phyloP scores from a whole-genome alignment of 2,888 invertebrate genomes.

The Zaprionus obscuricornis region DNA sequence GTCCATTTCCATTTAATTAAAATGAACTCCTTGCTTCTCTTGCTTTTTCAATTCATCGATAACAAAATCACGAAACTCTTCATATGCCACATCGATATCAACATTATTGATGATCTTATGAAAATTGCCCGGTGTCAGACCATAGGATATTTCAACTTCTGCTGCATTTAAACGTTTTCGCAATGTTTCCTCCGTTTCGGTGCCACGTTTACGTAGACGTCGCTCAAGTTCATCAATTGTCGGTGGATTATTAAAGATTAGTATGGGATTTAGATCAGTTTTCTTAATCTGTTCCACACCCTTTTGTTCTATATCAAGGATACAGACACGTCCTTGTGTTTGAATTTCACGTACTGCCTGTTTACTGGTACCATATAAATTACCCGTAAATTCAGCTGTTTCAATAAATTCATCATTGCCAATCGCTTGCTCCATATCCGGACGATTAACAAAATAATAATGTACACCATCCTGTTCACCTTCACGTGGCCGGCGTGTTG shows the following conservation, averaged over 20 bases:
- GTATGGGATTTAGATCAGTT: constrained; percentile 91
- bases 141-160: constrained; percentile 92
- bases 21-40: constrained; percentile 84
- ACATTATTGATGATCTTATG: constrained; percentile 93
- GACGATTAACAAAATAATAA: constrained; percentile 92
- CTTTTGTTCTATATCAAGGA: constrained; percentile 97
- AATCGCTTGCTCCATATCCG: constrained; percentile 91
- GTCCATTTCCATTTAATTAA: constrained; percentile 53
- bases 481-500: constrained; percentile 90
- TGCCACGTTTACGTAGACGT: constrained; percentile 90
- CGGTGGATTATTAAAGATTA: constrained; percentile 97
- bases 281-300: constrained; percentile 95
- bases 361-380: constrained; percentile 97
- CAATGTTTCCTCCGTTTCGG: constrained; percentile 95
- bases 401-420: constrained; percentile 94
- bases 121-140: constrained; percentile 89
- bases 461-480: constrained; percentile 92
- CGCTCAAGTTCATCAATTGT: constrained; percentile 90
- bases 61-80: constrained; percentile 88
- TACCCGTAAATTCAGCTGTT: constrained; percentile 95
- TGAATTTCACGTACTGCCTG: constrained; percentile 92
- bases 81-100: constrained; percentile 91
- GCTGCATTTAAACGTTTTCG: constrained; percentile 91
- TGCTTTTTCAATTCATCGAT: constrained; percentile 86
- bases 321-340: constrained; percentile 92